Evolutionary conservation across 2,113 vertebrate species (phyloP).

Genomic region (Chloebia gouldiae): DNA sequence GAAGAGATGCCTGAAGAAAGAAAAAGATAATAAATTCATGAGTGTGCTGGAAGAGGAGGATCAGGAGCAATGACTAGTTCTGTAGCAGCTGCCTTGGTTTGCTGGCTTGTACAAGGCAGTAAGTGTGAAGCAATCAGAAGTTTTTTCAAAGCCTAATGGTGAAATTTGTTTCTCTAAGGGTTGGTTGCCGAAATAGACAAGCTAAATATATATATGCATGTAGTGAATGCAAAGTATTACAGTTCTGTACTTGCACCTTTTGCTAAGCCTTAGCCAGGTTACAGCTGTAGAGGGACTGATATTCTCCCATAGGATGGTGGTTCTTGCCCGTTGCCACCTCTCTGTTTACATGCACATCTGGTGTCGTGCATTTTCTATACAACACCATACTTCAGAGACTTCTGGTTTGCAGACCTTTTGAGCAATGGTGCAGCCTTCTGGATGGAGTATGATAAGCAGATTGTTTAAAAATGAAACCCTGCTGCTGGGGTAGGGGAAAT

Average conservation of each 20-base stretch:
- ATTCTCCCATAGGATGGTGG: neutral
- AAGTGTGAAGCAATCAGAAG: neutral
- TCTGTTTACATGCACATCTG: neutral
- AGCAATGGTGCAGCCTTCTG: neutral
- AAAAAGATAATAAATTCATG: neutral
- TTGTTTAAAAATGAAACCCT: neutral
- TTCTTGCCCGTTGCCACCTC: neutral
- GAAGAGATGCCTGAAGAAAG: neutral
- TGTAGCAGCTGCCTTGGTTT: neutral
- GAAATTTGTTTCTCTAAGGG: neutral
- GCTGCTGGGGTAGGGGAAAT: neutral
- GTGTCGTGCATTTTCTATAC: neutral
- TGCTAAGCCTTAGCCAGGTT: neutral
- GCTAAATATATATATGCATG: neutral
- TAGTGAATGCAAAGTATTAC: neutral
- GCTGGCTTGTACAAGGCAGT: neutral
- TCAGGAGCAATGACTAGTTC: neutral
- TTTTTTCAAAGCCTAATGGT: neutral
- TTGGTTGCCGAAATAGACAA: neutral
- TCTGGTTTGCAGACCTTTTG: neutral
- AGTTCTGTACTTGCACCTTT: neutral
- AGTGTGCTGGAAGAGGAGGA: neutral
- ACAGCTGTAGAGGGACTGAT: neutral
- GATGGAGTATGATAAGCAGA: neutral
- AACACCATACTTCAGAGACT: neutral